These are phyloP conservation scores for Crypturellus tataupa DNA, from an alignment of 2,797 vertebrate species.

Conservation along the genomic window DNA sequence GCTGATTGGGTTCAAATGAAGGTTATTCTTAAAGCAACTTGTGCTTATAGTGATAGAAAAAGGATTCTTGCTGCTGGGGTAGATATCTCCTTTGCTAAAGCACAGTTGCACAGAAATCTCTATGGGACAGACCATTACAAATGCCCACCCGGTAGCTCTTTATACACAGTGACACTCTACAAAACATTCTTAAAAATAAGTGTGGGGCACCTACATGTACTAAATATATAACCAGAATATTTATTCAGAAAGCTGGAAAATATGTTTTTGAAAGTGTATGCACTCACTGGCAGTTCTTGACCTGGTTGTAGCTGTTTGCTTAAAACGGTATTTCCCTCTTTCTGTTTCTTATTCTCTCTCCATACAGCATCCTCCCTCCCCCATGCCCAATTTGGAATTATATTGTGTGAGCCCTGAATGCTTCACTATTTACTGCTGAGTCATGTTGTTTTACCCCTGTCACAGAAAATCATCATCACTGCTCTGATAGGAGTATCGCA, in stretches of 20 bases:
- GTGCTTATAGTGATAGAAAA: background rate
- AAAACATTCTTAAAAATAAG: background rate
- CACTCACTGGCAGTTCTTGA: background rate
- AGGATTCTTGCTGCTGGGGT: background rate
- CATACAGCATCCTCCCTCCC: background rate
- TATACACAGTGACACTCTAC: background rate
- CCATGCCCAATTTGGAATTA: conserved; percentile 2
- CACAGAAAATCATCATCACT: conserved; percentile 29
- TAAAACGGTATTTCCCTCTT: background rate
- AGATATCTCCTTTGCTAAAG: background rate
- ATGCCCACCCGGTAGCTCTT: background rate
- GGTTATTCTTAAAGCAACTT: conserved; percentile 55
- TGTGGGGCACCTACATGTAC: background rate
- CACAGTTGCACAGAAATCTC: background rate
- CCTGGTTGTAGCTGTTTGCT: background rate
- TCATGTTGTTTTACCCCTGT: conserved; percentile 21
- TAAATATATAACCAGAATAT: background rate
- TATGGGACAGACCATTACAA: background rate
- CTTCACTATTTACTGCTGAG: conserved; percentile 44
- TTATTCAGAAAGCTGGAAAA: conserved; percentile 4
- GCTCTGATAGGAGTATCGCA: background rate
- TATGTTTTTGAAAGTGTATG: background rate
- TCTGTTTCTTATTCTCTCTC: background rate
- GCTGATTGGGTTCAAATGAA: conserved; percentile 60
- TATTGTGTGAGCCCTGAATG: conserved; percentile 10